A percentile compares a stretch with the other conserved stretches of the same genome.
Conservation (phyloP, 2,797 vertebrate species). For the Nothura maculosa region DNA sequence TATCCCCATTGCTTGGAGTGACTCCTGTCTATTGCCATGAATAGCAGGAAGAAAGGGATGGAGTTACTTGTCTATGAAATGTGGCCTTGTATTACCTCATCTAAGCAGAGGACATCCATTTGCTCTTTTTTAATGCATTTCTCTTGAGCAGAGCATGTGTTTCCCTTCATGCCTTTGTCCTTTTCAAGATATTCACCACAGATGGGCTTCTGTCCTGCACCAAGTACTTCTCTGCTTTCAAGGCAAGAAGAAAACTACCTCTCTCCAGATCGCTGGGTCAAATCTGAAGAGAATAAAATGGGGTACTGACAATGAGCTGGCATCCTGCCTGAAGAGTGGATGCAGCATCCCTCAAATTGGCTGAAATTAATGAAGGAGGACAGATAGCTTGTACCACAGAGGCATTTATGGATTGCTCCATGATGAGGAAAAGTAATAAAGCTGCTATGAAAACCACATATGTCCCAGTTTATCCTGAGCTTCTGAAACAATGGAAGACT, state of each 20-base stretch:
- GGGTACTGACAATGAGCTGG: not conserved
- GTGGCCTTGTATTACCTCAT: not conserved
- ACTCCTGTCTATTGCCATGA: not conserved
- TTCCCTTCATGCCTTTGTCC: not conserved
- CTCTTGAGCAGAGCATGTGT: not conserved
- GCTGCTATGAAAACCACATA: not conserved
- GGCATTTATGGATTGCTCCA: not conserved
- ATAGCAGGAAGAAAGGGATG: not conserved
- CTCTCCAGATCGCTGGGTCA: not conserved
- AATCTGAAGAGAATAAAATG: not conserved
- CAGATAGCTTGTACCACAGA: conserved; percentile 11
- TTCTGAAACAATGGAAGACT: not conserved
- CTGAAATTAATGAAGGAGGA: conserved; percentile 25
- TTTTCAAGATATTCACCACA: not conserved
- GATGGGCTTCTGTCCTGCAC: not conserved
- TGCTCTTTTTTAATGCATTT: not conserved
- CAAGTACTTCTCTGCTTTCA: not conserved
- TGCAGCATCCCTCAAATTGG: not conserved
- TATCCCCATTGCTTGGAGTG: not conserved
- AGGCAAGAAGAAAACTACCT: not conserved
- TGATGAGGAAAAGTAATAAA: conserved; percentile 32
- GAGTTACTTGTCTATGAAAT: not conserved
- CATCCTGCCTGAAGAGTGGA: not conserved
- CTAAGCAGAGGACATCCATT: not conserved
- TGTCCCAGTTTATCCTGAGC: not conserved